Conservation (phyloP, 1,140 invertebrate genomes). For the Drosophila chauvacae region DNA sequence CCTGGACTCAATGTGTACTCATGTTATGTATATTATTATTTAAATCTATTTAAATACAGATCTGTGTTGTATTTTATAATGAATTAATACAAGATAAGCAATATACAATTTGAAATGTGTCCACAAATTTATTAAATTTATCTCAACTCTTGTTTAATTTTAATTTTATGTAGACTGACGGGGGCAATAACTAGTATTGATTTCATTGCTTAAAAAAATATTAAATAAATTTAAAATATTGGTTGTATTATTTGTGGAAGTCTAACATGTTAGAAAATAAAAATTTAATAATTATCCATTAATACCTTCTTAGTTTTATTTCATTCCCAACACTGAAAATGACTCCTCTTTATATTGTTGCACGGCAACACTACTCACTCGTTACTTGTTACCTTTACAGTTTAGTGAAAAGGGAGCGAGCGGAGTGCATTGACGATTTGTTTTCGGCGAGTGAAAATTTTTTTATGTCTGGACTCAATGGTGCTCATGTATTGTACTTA, state of each 20-base stretch:
- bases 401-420: background rate
- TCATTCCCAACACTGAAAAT: background rate
- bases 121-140: background rate
- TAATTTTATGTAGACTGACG: too few relatives aligned
- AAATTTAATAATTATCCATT: too few relatives aligned
- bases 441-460: background rate
- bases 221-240: too few relatives aligned
- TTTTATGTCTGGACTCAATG: too few relatives aligned
- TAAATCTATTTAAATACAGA: conserved; percentile 65
- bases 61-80: conserved; percentile 48
- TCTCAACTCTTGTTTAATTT: background rate
- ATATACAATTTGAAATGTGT: background rate
- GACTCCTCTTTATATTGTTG: background rate
- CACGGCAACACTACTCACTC: background rate
- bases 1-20: conserved; percentile 7
- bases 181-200: background rate
- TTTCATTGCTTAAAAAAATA: background rate
- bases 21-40: conserved; percentile 61
- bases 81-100: conserved; percentile 6
- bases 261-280: too few relatives aligned
- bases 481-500: too few relatives aligned
- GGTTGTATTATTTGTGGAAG: too few relatives aligned
- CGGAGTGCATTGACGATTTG: rapidly evolving
- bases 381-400: background rate
- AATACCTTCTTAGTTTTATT: too few relatives aligned